Conservation (phyloP, 1,140 invertebrate species). For the Yoshiicerus persimilis region DNA sequence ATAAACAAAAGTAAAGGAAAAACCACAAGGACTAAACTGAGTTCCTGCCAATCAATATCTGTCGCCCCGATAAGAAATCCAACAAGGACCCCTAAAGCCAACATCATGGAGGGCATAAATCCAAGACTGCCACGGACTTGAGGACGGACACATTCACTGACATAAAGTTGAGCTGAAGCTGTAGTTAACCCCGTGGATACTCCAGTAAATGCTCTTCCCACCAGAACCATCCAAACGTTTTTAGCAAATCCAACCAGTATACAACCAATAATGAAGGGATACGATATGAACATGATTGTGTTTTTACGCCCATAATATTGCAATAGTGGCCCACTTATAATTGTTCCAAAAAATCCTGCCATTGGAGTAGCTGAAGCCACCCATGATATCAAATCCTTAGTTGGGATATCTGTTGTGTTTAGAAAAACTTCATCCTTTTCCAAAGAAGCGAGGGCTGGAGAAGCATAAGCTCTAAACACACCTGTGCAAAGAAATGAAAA, state of each 20-base stretch:
- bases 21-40: conserved; percentile 24
- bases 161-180: conserved; percentile 73
- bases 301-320: conserved; percentile 73
- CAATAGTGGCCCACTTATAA: conserved; percentile 58
- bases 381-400: conserved; percentile 24
- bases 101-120: conserved; percentile 52
- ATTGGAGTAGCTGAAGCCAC: conserved; percentile 11
- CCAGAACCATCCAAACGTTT: conserved; percentile 62
- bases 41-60: conserved; percentile 55
- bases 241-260: conserved; percentile 68
- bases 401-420: neutral
- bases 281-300: conserved; percentile 68
- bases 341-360: conserved; percentile 25
- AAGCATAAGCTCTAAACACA: conserved; percentile 8
- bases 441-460: conserved; percentile 23
- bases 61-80: conserved; percentile 51
- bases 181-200: conserved; percentile 66
- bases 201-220: conserved; percentile 64
- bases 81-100: conserved; percentile 51
- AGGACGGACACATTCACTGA: conserved; percentile 76
- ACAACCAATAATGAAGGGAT: conserved; percentile 77
- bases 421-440: conserved; percentile 13
- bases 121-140: conserved; percentile 75
- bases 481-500: conserved; percentile 29
- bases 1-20: conserved; percentile 26